Evolutionary conservation across 2,888 invertebrate genomes (phyloP), one percentile per base, ranked within the genome.

Genomic region (Ophioninae sp.): DNA sequence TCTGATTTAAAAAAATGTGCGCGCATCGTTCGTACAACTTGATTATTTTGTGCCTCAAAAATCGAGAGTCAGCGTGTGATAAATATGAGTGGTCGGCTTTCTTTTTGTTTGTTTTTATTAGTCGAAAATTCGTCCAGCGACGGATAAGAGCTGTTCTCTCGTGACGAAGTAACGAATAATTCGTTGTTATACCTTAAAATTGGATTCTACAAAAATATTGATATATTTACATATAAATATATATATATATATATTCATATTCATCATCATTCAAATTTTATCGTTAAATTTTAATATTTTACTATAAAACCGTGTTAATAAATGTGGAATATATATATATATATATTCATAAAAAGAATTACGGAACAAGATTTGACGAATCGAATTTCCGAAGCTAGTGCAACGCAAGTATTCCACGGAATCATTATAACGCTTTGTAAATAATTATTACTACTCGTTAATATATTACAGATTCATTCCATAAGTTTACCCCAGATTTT

Each of bases 401-500:
- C 76, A 74, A 79, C 63, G 41, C 82, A 65, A 84, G 84, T 84
- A 82, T 84, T 81, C 44, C 73, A 44, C 61, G 61, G 0, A 82
- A 71, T 79, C 65, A 71, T 75, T 75, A 51, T 30, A 84, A 71
- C 22, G 65, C 73, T 63, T 59, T 79, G 58, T 84, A 72, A 65
- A 72, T 65, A 79, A 82, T 82, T 72, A 79, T 67, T 79, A 58
- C 71, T 22, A 59, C 80, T 80, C 65, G 64, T 75, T 67, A 67
- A 79, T 81, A 79, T 79, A 72, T 82, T 84, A 37, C 37, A 72
- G 72, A 67, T 71, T 78, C 79, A 79, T 79, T 84, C 79, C 81
- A 79, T 69, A 22, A 72, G 59, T 59, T 44, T 65, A 75, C 58
- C 56, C 23, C 79, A 69, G 67, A 8, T 67, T 74, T 79, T 75